Evolutionary conservation across 1,140 invertebrate species (phyloP).

Genomic region (Thalassaphorura encarpata): DNA sequence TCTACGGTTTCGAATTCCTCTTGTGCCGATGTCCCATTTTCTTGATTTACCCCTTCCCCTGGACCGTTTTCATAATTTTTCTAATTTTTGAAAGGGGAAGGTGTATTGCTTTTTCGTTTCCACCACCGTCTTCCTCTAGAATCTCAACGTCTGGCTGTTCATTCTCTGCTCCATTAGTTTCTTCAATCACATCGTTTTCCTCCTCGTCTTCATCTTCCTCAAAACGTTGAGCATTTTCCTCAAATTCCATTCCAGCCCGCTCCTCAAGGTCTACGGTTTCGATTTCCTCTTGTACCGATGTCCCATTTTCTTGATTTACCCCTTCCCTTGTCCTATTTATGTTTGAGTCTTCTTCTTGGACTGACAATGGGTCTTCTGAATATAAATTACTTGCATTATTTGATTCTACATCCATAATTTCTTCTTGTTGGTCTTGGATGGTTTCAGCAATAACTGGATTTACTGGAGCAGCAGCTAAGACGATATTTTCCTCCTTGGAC

Average conservation of each 20-base stretch:
- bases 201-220: background rate
- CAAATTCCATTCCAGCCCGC: background rate
- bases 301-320: too few relatives aligned
- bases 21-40: too few relatives aligned
- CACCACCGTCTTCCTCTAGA: background rate
- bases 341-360: background rate
- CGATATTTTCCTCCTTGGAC: too few relatives aligned
- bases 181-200: background rate
- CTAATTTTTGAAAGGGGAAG: slow-evolving; percentile 1
- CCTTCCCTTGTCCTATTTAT: background rate
- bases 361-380: background rate
- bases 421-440: background rate
- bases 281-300: too few relatives aligned
- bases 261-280: too few relatives aligned
- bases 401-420: background rate
- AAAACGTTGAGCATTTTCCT: background rate
- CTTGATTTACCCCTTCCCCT: too few relatives aligned
- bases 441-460: background rate
- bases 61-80: background rate
- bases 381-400: background rate
- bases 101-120: background rate
- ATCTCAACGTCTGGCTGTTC: background rate
- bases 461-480: too few relatives aligned
- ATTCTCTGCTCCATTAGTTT: background rate
- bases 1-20: too few relatives aligned